These are phyloP conservation scores for Thera britannica DNA, from an alignment of 2,888 invertebrate species.

Conservation along the genomic window DNA sequence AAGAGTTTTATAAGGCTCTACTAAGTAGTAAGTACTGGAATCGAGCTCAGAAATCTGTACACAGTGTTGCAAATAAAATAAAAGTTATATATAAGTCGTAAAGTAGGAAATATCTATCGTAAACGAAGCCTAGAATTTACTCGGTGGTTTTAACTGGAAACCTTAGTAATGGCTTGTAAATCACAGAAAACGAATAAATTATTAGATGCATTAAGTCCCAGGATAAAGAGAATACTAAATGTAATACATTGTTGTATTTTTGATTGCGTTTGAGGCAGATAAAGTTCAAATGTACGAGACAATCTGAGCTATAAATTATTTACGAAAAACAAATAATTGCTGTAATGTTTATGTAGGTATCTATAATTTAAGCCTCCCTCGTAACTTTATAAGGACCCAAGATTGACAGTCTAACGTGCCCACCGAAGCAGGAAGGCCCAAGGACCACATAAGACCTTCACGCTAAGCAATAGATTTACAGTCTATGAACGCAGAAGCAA, in stretches of 20 bases:
- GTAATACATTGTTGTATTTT: slow-evolving; percentile 57
- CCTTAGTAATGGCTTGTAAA: slow-evolving; percentile 71
- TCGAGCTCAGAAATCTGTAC: slow-evolving; percentile 33
- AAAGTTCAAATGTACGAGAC: slow-evolving; percentile 24
- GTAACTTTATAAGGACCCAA: too few relatives aligned
- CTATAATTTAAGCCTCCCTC: too few relatives aligned
- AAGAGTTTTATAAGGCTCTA: slow-evolving; percentile 3
- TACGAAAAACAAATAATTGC: neutral
- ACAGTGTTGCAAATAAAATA: slow-evolving; percentile 57
- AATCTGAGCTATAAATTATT: slow-evolving; percentile 14
- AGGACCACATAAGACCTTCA: too few relatives aligned
- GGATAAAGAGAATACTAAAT: slow-evolving; percentile 64
- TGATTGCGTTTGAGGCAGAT: slow-evolving; percentile 39
- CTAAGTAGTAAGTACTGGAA: slow-evolving; percentile 6
- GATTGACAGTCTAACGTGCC: too few relatives aligned
- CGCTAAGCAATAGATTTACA: too few relatives aligned
- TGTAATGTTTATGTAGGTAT: too few relatives aligned
- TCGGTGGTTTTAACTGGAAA: slow-evolving; percentile 65
- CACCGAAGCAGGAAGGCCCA: too few relatives aligned
- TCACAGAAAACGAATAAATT: slow-evolving; percentile 74
- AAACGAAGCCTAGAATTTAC: slow-evolving; percentile 71
- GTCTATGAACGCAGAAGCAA: too few relatives aligned
- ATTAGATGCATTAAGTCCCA: slow-evolving; percentile 65
- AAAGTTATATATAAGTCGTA: slow-evolving; percentile 60
- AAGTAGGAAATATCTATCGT: slow-evolving; percentile 69